Evolutionary conservation across 2,113 vertebrate species (phyloP).

Genomic region (Genyomyrus donnyi): DNA sequence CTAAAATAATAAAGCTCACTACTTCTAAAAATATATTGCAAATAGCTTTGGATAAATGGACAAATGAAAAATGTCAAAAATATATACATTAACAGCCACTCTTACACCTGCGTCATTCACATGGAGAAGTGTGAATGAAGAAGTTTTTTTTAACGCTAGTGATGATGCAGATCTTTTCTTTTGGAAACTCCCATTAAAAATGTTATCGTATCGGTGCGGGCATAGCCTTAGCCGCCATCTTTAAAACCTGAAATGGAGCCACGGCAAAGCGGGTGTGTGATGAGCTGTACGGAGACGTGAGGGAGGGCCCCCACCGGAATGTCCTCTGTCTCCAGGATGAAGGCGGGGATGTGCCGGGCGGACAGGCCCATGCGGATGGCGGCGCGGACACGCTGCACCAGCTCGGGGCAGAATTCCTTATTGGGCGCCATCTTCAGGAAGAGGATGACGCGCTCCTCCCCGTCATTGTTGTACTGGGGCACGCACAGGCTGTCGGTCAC

Average conservation of each 20-base stretch:
- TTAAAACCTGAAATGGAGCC: not conserved
- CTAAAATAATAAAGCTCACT: no score
- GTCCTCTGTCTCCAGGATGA: constrained; percentile 83
- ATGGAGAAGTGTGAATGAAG: no score
- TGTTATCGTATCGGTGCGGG: no score
- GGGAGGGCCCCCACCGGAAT: constrained; percentile 72
- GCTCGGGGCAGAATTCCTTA: constrained; percentile 56
- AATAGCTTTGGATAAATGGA: no score
- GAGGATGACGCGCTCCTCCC: constrained; percentile 85
- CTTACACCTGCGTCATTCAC: no score
- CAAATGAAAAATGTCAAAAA: no score
- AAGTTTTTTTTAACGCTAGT: no score
- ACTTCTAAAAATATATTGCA: no score
- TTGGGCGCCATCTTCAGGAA: constrained; percentile 83
- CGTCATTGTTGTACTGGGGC: constrained; percentile 80
- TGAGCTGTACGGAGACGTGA: not conserved
- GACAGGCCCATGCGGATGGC: constrained; percentile 79
- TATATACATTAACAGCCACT: no score
- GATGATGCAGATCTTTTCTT: no score
- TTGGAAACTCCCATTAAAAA: no score
- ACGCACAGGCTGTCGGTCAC: constrained; percentile 88
- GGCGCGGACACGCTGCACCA: constrained; percentile 67
- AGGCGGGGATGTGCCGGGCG: constrained; percentile 78
- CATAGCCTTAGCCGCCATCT: not conserved
- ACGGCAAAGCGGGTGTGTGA: not conserved